Evolutionary conservation across 2,113 vertebrate species (phyloP).

Genomic region (Mystacornis crossleyi): DNA sequence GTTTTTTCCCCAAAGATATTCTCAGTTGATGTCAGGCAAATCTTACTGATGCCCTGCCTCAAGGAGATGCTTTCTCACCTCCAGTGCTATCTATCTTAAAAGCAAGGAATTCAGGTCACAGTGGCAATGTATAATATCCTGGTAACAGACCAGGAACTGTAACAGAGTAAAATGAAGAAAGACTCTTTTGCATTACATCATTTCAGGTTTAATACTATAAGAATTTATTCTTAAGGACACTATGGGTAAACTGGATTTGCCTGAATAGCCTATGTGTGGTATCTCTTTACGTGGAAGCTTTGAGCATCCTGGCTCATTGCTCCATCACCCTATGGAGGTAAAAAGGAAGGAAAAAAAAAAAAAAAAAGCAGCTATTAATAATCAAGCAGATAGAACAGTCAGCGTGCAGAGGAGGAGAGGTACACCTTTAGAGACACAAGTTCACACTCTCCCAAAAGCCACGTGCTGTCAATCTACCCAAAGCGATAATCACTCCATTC

Average conservation of each 20-base stretch:
- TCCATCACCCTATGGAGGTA: background rate
- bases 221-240: background rate
- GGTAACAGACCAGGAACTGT: background rate
- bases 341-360: background rate
- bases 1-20: background rate
- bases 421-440: background rate
- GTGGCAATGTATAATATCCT: background rate
- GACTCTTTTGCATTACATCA: background rate
- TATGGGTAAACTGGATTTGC: background rate
- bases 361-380: background rate
- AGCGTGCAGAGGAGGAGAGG: background rate
- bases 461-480: background rate
- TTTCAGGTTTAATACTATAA: background rate
- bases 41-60: background rate
- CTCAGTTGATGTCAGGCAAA: background rate
- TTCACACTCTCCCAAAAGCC: background rate
- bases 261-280: background rate
- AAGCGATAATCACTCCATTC: accelerated
- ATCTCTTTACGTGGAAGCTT: background rate
- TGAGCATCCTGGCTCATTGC: background rate
- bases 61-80: background rate
- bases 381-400: background rate
- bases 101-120: background rate
- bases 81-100: background rate
- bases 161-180: background rate